Percentiles rank a stretch among this genome's conserved stretches.
Conservation (phyloP, 1,140 invertebrate species). For the Marisa cornuarietis region DNA sequence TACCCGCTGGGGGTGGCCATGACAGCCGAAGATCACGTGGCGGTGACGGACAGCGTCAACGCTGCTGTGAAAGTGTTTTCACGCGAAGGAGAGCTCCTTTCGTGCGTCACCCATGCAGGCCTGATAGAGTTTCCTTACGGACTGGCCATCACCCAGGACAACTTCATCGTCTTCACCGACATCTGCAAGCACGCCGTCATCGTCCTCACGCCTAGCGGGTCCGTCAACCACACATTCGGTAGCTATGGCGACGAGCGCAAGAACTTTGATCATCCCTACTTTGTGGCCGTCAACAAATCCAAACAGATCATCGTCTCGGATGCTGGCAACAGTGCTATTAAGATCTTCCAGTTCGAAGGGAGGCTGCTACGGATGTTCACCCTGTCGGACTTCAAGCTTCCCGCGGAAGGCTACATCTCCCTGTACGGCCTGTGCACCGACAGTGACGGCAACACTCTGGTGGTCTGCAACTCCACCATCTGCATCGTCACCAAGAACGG, state of each 20-base stretch:
- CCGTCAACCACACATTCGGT: constrained; percentile 48
- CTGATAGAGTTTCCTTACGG: constrained; percentile 58
- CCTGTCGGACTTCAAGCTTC: constrained; percentile 48
- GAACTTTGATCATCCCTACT: constrained; percentile 61
- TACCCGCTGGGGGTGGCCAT: constrained; percentile 58
- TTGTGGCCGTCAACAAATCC: constrained; percentile 54
- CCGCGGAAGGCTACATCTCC: constrained; percentile 47
- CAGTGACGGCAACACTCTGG: constrained; percentile 55
- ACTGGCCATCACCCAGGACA: constrained; percentile 47
- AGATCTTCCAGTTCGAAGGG: constrained; percentile 61
- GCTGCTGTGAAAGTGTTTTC: constrained; percentile 58
- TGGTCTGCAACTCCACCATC: constrained; percentile 56
- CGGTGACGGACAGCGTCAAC: constrained; percentile 61
- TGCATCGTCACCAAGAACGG: constrained; percentile 60
- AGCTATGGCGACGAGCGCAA: constrained; percentile 50
- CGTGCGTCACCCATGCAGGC: constrained; percentile 29
- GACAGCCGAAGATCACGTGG: constrained; percentile 55
- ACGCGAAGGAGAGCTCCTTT: constrained; percentile 36
- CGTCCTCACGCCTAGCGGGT: constrained; percentile 47
- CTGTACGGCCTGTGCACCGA: constrained; percentile 58
- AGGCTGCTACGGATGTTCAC: constrained; percentile 50
- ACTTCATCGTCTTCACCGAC: constrained; percentile 52
- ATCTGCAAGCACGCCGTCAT: constrained; percentile 57
- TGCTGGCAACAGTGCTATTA: constrained; percentile 59
- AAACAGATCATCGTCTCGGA: constrained; percentile 62